Conservation (phyloP, 1,140 invertebrate species). For the Cydia fagiglandana region DNA sequence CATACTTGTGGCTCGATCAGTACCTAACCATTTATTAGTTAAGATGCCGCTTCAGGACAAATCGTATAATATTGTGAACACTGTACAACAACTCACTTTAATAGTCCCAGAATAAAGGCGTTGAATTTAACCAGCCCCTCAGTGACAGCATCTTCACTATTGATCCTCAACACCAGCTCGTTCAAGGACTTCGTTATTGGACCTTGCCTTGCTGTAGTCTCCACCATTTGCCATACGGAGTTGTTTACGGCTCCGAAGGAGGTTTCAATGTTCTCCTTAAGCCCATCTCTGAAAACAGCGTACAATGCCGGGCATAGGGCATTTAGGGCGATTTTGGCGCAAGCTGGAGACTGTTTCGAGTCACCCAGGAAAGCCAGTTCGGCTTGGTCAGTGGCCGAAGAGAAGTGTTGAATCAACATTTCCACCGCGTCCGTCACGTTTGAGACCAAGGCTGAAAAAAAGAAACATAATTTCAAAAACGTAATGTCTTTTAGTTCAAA, state of each 20-base stretch:
- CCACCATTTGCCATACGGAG: constrained; percentile 93
- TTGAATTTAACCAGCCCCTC: constrained; percentile 94
- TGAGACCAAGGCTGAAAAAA: constrained; percentile 81
- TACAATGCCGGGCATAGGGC: constrained; percentile 91
- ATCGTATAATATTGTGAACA: too few relatives aligned
- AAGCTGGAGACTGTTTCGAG: constrained; percentile 80
- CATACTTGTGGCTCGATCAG: too few relatives aligned
- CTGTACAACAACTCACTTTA: constrained; percentile 84
- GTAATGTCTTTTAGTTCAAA: background rate
- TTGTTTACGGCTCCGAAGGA: constrained; percentile 92
- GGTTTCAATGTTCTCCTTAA: constrained; percentile 89
- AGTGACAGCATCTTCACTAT: constrained; percentile 89
- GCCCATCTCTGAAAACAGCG: constrained; percentile 89
- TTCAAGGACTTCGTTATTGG: constrained; percentile 91
- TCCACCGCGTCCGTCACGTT: constrained; percentile 84
- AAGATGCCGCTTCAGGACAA: too few relatives aligned
- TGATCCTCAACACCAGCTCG: constrained; percentile 91
- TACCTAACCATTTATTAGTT: too few relatives aligned
- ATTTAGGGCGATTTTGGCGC: constrained; percentile 85
- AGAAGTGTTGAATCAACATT: constrained; percentile 82
- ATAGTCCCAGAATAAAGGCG: constrained; percentile 91
- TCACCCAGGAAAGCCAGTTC: constrained; percentile 80
- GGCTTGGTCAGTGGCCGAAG: constrained; percentile 78
- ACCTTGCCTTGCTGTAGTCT: constrained; percentile 92
- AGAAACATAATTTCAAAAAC: constrained; percentile 6